Evolutionary conservation across 2,888 invertebrate genomes (phyloP).

Genomic region (Cheiracanthium punctorium): DNA sequence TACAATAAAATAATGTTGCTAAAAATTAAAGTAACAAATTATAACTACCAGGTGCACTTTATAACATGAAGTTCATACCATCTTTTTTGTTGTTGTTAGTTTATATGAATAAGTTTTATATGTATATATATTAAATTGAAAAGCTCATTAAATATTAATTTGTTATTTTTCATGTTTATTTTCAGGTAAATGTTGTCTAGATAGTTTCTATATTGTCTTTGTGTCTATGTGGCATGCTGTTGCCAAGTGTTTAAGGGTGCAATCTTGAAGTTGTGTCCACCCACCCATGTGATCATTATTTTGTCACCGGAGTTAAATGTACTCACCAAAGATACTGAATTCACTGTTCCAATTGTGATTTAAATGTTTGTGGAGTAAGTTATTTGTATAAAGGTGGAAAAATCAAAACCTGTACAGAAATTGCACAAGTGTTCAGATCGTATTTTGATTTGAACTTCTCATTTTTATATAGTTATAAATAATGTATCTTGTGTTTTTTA

Average conservation of each 20-base stretch:
- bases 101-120: too few species aligned
- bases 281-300: constrained; percentile 1
- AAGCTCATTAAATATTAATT: too few species aligned
- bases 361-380: constrained; percentile 62
- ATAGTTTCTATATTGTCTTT: background rate
- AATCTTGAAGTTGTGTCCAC: constrained; percentile 24
- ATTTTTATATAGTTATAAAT: constrained; percentile 25
- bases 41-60: too few species aligned
- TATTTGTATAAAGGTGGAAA: constrained; percentile 54
- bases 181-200: background rate
- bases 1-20: too few species aligned
- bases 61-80: too few species aligned
- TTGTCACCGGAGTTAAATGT: constrained; percentile 28
- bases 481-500: constrained; percentile 13
- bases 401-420: constrained; percentile 45
- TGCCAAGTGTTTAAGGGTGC: constrained; percentile 31
- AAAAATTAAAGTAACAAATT: too few species aligned
- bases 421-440: constrained; percentile 34
- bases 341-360: constrained; percentile 54
- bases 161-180: too few species aligned
- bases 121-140: too few species aligned
- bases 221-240: background rate
- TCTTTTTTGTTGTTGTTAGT: too few species aligned
- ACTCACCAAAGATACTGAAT: constrained; percentile 59
- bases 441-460: constrained; percentile 28